Base-by-base conservation (phyloP, 37 sponge, comb jelly and placozoan genomes). In the Ephydatia muelleri region DNA sequence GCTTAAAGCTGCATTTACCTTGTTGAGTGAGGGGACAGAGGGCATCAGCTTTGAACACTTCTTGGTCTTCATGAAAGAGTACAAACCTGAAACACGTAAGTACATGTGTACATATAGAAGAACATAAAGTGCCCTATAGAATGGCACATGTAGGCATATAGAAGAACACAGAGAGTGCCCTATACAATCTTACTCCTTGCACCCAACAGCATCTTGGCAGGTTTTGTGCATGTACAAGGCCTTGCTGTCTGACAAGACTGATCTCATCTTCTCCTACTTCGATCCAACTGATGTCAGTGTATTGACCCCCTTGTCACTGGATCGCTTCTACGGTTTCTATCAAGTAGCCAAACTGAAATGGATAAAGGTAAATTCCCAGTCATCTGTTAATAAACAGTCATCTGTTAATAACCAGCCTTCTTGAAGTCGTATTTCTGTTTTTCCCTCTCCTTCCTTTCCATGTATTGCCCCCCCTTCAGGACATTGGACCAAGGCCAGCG, bases 31-130 rank as follows among this genome's bases (percentile, higher is more conserved):
- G 5, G 34, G 30, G 34, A 28, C 35, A 12, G 38, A 5, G 23
- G 72, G 81, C 2, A 70, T 33, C 2, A 35, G 11, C 27, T 80
- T 28, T 34, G 31, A 67, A 19, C 2, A 21, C 33, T 33, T 67
- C 36, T 66, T 34, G 30, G 29, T 80, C 68, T 64, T 31, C 34
- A 67, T 80, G 83, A 49, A 49, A 28, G 49, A 33, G 69, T 67
- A 27, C 31, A 43, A 66, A 19, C 12, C 6, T 30, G 29, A 33
- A 25, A 28, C 36, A 47, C 26, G 38, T 33, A 37, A 25, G 30
- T 71, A 5, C 38, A 32, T 12, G 21, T 70, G 73, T 27, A 12
- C 71, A 75, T 39, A 21, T 5, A 57, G 43, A 43, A 43, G 6
- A 3, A 9, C 43, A n/a, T n/a, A n/a, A n/a, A n/a, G n/a, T n/a